Base-by-base conservation (phyloP, 2,888 invertebrate genomes). In the Danaus chrysippus region DNA sequence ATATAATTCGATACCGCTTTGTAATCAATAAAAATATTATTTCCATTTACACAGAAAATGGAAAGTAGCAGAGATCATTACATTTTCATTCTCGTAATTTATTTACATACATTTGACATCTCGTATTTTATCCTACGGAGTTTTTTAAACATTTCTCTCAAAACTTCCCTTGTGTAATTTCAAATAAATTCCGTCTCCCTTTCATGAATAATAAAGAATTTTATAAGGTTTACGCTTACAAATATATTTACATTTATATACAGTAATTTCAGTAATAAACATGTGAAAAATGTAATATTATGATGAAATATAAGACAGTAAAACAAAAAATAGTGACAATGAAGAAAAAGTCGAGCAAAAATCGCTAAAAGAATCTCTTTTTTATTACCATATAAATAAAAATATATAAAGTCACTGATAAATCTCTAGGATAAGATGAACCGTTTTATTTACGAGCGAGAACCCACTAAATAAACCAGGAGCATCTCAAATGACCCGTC, bases 121-220 rank as follows among this genome's bases (percentile, higher is more conserved):
- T 17, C 1, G 11, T 15, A 17, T 17, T 11, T 17, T 3, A 15
- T 49, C 13, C 49, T 13, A 49, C 49, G 17, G 17, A 49, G 12
- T 9, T 15, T 15, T 49, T 42, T 58, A 42, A 42, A 41, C 52
- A 52, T 52, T 58, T 49, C 46, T 58, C 52, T 17, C 17, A 42
- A 53, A 12, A 42, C 34, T 44, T 54, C 23, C 13, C 54, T 12
- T 19, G 43, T 54, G 23, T 42, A 11, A 42, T 13, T 10, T 52
- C 10, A 23, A 54, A 41, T 43, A 41, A 42, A 17, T 17, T 23
- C 11, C 34, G 12, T 23, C 44, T n/a, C 43, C n/a, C 41, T 19
- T n/a, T 23, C 49, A 41, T 49, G 57, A 49, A 57, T 57, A 57
- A 49, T 49, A 46, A 57, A 49, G 9, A 13, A n/a, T 9, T 57